Evolutionary conservation across 2,113 vertebrate genomes (phyloP).

Genomic region (Synodontis membranacea): DNA sequence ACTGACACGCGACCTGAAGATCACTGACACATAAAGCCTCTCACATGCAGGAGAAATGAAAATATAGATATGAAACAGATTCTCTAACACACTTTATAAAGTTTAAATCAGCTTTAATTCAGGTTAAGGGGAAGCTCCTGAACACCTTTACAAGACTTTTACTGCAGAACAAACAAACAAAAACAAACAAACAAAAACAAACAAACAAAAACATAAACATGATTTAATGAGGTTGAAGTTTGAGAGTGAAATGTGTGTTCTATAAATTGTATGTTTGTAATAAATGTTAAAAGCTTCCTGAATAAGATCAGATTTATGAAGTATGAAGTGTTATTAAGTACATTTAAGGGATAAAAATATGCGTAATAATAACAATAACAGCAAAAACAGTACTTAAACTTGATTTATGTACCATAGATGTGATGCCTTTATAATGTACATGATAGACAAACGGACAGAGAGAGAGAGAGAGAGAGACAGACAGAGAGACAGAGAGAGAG

Average conservation of each 20-base stretch:
- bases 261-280: not conserved
- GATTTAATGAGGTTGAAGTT: not conserved
- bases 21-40: too few species aligned
- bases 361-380: not conserved
- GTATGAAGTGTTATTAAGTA: too few species aligned
- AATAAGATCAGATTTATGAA: not conserved
- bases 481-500: not conserved
- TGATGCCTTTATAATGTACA: not conserved
- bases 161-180: too few species aligned
- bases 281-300: not conserved
- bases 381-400: not conserved
- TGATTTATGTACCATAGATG: not conserved
- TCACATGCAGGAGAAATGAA: not conserved
- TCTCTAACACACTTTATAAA: not conserved
- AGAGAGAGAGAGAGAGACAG: not conserved
- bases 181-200: not conserved
- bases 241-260: not conserved
- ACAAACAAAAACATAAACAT: not conserved
- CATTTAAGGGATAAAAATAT: not conserved
- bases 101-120: not conserved
- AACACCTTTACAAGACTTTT: not conserved
- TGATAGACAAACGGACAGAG: not conserved
- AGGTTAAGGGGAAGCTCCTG: not conserved
- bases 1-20: not conserved
- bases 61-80: not conserved